Conservation (phyloP, 1,140 invertebrate species). For the Leptoteleia sp. region DNA sequence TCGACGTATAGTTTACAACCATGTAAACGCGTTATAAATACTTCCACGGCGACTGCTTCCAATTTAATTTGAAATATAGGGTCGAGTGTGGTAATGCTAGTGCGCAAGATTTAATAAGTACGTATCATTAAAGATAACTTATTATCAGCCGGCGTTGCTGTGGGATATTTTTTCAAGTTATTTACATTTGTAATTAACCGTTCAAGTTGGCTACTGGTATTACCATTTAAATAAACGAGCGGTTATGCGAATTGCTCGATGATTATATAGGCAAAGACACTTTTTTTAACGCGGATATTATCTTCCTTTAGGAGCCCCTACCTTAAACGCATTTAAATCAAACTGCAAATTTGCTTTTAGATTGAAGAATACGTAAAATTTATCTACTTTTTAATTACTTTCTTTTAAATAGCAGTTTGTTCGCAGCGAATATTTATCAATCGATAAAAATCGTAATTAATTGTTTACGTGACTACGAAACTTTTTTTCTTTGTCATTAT, state of each 20-base stretch:
- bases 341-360: no score
- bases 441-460: no score
- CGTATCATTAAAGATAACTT: conserved; percentile 50
- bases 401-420: no score
- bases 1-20: conserved; percentile 41
- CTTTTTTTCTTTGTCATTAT: no score
- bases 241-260: conserved; percentile 6
- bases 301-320: no score
- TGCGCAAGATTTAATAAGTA: conserved; percentile 46
- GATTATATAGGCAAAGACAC: conserved; percentile 2
- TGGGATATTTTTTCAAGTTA: conserved; percentile 19
- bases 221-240: conserved; percentile 34
- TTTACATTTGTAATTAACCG: conserved; percentile 46
- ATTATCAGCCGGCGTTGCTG: conserved; percentile 24
- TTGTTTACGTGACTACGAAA: no score
- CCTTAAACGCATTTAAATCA: no score
- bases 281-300: conserved; percentile 1
- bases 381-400: no score
- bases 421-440: no score
- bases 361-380: no score
- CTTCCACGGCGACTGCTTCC: conserved; percentile 46
- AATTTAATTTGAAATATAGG: conserved; percentile 60
- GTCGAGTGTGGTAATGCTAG: conserved; percentile 44
- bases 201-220: conserved; percentile 15
- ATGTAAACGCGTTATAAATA: conserved; percentile 51